Evolutionary conservation across 2,888 invertebrate genomes (phyloP), one percentile per base, ranked within the genome.

Genomic region (Suillia variegata): DNA sequence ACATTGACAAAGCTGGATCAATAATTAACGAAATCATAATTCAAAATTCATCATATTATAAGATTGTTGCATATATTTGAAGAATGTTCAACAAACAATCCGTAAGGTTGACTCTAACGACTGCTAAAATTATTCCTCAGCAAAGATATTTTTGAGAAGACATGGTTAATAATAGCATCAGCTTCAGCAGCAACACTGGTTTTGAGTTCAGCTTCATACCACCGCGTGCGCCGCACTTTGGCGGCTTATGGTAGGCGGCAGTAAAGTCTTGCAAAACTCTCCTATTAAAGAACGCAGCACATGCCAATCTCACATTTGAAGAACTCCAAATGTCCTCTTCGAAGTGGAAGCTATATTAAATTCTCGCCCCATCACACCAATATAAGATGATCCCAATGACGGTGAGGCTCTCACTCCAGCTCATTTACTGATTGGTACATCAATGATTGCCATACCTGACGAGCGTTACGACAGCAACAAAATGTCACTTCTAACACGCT

Each of bases 321-420:
- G 62, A 68, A 17, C 49, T 66, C 0, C 55, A 62, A n/a, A 64
- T 67, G 56, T 67, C 1, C 48, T 66, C 1, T 48, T 62, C 18
- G 64, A 69, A 64, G 59, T 67, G 2, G 67, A 68, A 59, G 63
- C 66, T 2, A 62, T 67, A 38, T 54, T 71, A 13, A 71, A 70
- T 53, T 67, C 70, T 13, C 59, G 67, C 2, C 67, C 69, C 1
- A 22, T 67, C 13, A 58, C 62, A 4, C 52, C 64, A 6, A 15
- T 61, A 12, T 64, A 63, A 13, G 48, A 61, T 18, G 62, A 67
- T 45, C 64, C 67, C 6, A 67, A 66, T 56, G 66, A 67, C 48
- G 54, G 62, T 8, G 58, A 61, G 59, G 64, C 68, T 0, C 34
- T 69, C 1, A 66, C 67, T 1, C 66, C 67, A 1, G 66, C 54